Evolutionary conservation across 2,888 invertebrate species (phyloP), one percentile per base, ranked within the genome.

Genomic region (Drosophila siamana): DNA sequence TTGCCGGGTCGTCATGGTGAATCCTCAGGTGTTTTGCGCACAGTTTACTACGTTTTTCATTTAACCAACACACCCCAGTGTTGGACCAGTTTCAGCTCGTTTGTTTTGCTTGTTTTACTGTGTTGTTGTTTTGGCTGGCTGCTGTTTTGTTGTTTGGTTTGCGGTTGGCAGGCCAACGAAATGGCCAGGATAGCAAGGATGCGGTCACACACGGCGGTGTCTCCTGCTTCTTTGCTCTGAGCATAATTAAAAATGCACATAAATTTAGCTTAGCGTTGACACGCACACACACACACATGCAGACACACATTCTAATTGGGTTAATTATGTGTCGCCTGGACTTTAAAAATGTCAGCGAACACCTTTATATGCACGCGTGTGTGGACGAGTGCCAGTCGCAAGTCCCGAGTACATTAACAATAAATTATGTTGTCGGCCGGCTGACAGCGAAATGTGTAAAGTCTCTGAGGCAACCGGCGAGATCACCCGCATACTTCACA

Each of bases 321-420:
- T 88, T 90, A 90, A 91, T 90, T 88, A 90, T 88, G 91, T 90
- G 91, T 86, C 88, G 86, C 82, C 75, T 80, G 85, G 88, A 88
- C 89, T 80, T 86, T 81, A 88, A 88, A 88, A 85, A 86, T 85
- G 85, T 86, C 83, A 84, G 33, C 75, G 57, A 63, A 48, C 56
- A 56, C 36, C 63, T 44, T 4, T 22, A 30, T 43, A n/a, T 28
- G n/a, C 54, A 8, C 33, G 11, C 22, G 15, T 15, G 16, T 38
- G 26, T 79, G 78, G 69, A 70, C 76, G 51, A 44, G 41, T 71
- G 51, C 64, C 44, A 59, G 66, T 57, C 68, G 11, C 66, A 38
- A 47, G 36, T 43, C 47, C 48, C 59, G 51, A 78, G 78, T 73
- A 80, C 86, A 88, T 86, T 88, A 88, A 77, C 79, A 85, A 66